Conservation (phyloP, 2,797 vertebrate species). For the Karalla daura region DNA sequence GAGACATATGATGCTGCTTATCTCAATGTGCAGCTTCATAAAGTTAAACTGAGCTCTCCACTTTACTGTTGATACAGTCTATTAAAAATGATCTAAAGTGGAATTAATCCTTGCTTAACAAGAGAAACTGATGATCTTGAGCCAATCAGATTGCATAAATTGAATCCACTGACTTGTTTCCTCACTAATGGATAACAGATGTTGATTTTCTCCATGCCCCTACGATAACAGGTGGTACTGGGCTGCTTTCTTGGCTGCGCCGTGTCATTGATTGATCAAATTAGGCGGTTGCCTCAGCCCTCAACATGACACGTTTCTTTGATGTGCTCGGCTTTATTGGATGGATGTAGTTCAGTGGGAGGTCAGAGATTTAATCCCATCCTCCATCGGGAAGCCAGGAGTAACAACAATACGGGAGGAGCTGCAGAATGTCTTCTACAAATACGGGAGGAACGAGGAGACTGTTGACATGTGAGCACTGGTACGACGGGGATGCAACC, state of each 20-base stretch:
- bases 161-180: conserved; percentile 1
- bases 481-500: conserved; percentile 22
- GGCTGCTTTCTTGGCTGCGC: too few species aligned
- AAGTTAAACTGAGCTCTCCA: background rate
- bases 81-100: background rate
- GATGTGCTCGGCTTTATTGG: background rate
- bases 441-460: conserved; percentile 63
- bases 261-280: conserved; percentile 15
- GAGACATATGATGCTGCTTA: conserved; percentile 15
- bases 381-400: conserved; percentile 45
- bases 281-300: background rate
- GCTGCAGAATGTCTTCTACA: conserved; percentile 35
- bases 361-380: conserved; percentile 58
- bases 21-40: background rate
- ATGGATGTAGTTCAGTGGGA: conserved; percentile 50
- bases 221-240: conserved; percentile 11
- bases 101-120: background rate
- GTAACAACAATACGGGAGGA: conserved; percentile 52
- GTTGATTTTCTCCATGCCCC: background rate
- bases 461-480: conserved; percentile 42
- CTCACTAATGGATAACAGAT: conserved; percentile 19
- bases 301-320: conserved; percentile 6
- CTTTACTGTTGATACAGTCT: background rate
- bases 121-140: background rate
- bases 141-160: conserved; percentile 28